These are phyloP conservation scores for Ganaspis brasiliensis DNA, from an alignment of 2,888 invertebrate species.

Conservation along the genomic window DNA sequence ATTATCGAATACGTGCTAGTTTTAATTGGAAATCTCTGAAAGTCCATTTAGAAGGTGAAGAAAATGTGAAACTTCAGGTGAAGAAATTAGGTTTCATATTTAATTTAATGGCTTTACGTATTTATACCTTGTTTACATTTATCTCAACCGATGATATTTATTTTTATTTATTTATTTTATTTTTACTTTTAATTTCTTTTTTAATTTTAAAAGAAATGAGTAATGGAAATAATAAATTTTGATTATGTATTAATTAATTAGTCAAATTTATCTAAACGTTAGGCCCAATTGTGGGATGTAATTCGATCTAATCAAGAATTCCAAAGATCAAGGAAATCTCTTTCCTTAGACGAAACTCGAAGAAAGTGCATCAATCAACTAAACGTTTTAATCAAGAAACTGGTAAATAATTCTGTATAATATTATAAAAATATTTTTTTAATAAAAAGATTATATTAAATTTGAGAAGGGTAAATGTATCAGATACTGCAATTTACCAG, in stretches of 20 bases:
- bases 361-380: conserved; percentile 77
- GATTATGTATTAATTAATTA: too few relatives aligned
- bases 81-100: conserved; percentile 51
- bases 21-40: conserved; percentile 95
- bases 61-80: conserved; percentile 90
- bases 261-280: conserved; percentile 63
- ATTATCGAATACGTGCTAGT: conserved; percentile 88
- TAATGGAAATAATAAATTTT: neutral
- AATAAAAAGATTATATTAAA: too few relatives aligned
- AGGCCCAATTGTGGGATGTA: conserved; percentile 90
- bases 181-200: too few relatives aligned
- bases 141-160: too few relatives aligned
- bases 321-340: conserved; percentile 83
- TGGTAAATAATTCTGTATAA: conserved; percentile 54
- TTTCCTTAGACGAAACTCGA: conserved; percentile 87
- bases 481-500: too few relatives aligned
- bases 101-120: neutral
- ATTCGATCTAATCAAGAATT: conserved; percentile 90
- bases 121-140: too few relatives aligned
- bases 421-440: neutral
- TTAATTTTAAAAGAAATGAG: too few relatives aligned
- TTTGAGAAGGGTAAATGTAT: too few relatives aligned
- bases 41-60: conserved; percentile 89
- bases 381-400: conserved; percentile 57
- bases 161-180: too few relatives aligned